Evolutionary conservation across 2,797 vertebrate species (phyloP).

Genomic region (Sebastes oblongus): DNA sequence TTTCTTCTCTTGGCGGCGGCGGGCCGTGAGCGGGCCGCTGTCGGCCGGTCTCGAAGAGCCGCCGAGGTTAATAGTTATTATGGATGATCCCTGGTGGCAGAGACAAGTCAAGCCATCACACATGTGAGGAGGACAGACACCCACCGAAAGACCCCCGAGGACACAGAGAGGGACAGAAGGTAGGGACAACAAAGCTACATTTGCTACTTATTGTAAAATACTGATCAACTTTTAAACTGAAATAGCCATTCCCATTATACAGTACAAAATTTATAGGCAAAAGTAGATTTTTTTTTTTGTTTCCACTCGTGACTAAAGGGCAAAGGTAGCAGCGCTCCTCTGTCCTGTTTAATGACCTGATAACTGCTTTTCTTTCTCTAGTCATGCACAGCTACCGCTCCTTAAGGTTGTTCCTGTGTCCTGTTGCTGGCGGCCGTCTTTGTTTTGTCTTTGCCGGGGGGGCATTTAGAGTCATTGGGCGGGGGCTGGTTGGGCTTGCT

Average conservation of each 20-base stretch:
- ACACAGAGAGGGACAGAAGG: constrained; percentile 41
- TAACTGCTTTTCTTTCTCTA: constrained; percentile 49
- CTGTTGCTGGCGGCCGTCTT: constrained; percentile 89
- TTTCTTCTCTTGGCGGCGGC: constrained; percentile 36
- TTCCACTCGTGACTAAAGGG: constrained; percentile 54
- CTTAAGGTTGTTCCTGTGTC: constrained; percentile 93
- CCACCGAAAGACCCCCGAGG: constrained; percentile 45
- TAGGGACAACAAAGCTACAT: constrained; percentile 76
- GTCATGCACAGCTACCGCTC: constrained; percentile 72
- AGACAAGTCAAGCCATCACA: constrained; percentile 88
- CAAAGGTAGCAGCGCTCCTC: constrained; percentile 52
- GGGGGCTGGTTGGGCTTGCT: constrained; percentile 89
- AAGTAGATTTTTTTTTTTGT: constrained; percentile 51
- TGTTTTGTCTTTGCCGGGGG: constrained; percentile 92
- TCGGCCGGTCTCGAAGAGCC: constrained; percentile 48
- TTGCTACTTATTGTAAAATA: constrained; percentile 86
- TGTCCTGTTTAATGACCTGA: constrained; percentile 44
- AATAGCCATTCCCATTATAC: constrained; percentile 85
- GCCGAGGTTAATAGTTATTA: constrained; percentile 88
- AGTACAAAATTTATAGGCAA: constrained; percentile 85
- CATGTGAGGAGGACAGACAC: constrained; percentile 64
- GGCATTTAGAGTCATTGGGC: constrained; percentile 92
- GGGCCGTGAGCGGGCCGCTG: background rate
- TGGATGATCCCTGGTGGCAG: constrained; percentile 98
- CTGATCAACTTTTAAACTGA: constrained; percentile 66